Evolutionary conservation across 1,140 invertebrate genomes (phyloP).

Genomic region (Chelonus insularis): DNA sequence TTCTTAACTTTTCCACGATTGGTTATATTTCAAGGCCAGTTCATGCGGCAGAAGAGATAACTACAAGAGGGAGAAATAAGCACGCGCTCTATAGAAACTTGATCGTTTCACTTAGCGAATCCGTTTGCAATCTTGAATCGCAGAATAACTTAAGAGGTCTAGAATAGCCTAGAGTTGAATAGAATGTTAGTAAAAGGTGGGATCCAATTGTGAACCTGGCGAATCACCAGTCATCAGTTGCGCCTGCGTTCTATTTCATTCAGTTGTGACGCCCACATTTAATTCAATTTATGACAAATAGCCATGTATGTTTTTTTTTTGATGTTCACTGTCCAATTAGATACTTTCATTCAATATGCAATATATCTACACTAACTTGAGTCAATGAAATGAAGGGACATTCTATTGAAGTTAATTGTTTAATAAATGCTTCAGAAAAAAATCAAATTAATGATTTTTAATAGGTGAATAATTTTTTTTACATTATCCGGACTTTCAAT

Average conservation of each 20-base stretch:
- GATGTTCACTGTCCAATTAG: background rate
- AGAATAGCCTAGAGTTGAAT: slow-evolving; percentile 11
- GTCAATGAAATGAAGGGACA: too few species aligned
- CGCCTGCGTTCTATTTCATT: slow-evolving; percentile 24
- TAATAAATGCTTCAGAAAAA: too few species aligned
- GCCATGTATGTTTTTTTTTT: too few species aligned
- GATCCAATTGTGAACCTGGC: slow-evolving; percentile 12
- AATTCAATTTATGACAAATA: too few species aligned
- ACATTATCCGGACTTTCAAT: too few species aligned
- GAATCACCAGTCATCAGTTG: slow-evolving; percentile 13
- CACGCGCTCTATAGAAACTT: background rate
- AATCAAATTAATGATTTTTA: too few species aligned
- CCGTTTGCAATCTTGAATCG: slow-evolving; percentile 2
- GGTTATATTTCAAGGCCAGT: slow-evolving; percentile 1
- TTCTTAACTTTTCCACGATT: background rate
- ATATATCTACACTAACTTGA: too few species aligned
- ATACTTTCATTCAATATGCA: background rate
- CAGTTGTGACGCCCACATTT: slow-evolving; percentile 27
- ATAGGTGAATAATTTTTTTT: too few species aligned
- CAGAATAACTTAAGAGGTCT: background rate
- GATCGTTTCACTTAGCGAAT: background rate
- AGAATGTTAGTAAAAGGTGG: slow-evolving; percentile 9
- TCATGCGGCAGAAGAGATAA: background rate
- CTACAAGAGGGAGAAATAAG: background rate
- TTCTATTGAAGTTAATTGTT: too few species aligned